These are phyloP conservation scores for Megalops atlanticus DNA, from an alignment of 2,113 vertebrate genomes.

Conservation along the genomic window DNA sequence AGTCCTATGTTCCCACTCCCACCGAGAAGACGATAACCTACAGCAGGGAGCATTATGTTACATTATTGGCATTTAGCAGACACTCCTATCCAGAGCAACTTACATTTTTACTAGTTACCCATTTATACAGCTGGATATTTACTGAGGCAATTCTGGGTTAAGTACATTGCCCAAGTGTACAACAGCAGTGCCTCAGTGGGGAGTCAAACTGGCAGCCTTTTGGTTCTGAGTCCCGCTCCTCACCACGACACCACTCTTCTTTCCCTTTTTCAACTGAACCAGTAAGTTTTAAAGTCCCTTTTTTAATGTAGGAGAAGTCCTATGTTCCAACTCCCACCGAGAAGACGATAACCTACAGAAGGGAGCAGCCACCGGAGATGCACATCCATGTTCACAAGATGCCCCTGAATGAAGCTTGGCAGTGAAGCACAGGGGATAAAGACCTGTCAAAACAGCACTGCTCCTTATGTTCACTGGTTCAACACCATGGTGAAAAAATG, in stretches of 20 bases:
- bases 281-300: not conserved
- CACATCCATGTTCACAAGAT: conserved; percentile 85
- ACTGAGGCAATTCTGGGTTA: too few species aligned
- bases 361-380: conserved; percentile 87
- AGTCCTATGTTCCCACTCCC: conserved; percentile 79
- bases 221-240: too few species aligned
- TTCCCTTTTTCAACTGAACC: not conserved
- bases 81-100: too few species aligned
- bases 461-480: not conserved
- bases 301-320: conserved; percentile 54
- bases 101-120: too few species aligned
- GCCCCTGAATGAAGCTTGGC: conserved; percentile 78
- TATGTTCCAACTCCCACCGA: conserved; percentile 85
- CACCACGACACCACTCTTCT: too few species aligned
- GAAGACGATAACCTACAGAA: conserved; percentile 90
- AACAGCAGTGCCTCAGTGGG: too few species aligned
- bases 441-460: not conserved
- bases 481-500: too few species aligned
- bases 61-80: too few species aligned
- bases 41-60: conserved; percentile 84
- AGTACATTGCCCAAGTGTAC: too few species aligned
- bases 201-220: too few species aligned
- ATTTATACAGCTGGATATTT: too few species aligned
- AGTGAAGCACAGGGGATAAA: conserved; percentile 37
- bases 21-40: conserved; percentile 92